Conservation (phyloP, 2,113 vertebrate species). For the Empidonax alnorum region DNA sequence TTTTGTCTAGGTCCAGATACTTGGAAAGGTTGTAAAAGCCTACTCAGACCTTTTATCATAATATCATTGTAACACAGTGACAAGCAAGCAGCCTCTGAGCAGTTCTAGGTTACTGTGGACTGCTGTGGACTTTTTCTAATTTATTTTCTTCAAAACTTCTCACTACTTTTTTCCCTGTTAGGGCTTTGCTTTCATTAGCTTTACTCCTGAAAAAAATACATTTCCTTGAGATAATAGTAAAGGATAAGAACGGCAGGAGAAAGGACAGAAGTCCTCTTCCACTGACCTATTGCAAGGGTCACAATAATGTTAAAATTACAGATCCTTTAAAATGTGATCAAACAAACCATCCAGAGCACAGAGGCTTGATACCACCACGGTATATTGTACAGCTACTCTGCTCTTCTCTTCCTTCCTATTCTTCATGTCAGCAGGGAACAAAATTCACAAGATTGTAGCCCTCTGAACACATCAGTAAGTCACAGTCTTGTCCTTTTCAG, state of each 20-base stretch:
- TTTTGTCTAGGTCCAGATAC: neutral
- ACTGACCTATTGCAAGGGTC: neutral
- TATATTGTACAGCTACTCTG: neutral
- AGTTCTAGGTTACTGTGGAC: neutral
- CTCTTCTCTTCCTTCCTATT: constrained; percentile 27
- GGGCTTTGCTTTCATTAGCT: neutral
- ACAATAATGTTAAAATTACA: constrained; percentile 4
- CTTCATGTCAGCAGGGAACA: constrained; percentile 6
- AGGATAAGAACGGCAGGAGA: neutral
- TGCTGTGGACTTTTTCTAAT: neutral
- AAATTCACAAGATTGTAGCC: constrained; percentile 19
- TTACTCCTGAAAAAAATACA: neutral
- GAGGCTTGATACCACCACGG: neutral
- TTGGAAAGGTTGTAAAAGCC: neutral
- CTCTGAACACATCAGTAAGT: constrained; percentile 31
- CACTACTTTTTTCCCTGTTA: neutral
- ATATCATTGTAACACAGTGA: neutral
- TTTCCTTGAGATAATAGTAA: neutral
- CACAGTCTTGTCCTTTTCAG: constrained; percentile 16
- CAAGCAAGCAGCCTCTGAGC: neutral
- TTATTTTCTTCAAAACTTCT: neutral
- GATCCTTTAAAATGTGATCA: constrained; percentile 18
- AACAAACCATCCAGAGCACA: neutral
- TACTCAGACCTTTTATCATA: neutral
- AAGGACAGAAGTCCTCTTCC: neutral